Percentiles rank a stretch among this genome's conserved stretches.
Evolutionary conservation across 2,113 vertebrate species (phyloP).

Genomic region (Menidia beryllina): DNA sequence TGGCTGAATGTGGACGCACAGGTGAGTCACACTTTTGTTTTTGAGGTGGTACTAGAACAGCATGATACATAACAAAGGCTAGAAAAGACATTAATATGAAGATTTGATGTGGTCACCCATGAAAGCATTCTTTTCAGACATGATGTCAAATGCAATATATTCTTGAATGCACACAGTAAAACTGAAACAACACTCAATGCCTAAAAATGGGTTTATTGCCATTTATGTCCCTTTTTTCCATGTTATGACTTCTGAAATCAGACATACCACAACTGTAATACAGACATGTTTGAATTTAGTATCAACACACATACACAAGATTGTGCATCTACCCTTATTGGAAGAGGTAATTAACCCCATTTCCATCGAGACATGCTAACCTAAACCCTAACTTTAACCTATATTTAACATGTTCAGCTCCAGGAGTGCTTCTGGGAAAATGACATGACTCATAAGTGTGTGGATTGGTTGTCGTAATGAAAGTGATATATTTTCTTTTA

Average conservation of each 20-base stretch:
- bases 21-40: slow-evolving; percentile 49
- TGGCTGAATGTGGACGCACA: slow-evolving; percentile 30
- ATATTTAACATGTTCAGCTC: too few species aligned
- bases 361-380: background rate
- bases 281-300: slow-evolving; percentile 4
- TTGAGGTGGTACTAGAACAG: slow-evolving; percentile 19
- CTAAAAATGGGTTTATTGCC: slow-evolving; percentile 38
- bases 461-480: too few species aligned
- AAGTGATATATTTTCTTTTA: too few species aligned
- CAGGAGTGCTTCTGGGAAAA: too few species aligned
- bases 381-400: too few species aligned
- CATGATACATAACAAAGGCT: slow-evolving; percentile 1
- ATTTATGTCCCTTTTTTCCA: slow-evolving; percentile 28
- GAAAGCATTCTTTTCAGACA: slow-evolving; percentile 48
- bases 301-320: background rate
- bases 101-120: slow-evolving; percentile 56
- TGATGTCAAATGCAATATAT: slow-evolving; percentile 42
- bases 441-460: too few species aligned
- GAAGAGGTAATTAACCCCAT: background rate
- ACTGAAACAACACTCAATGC: background rate
- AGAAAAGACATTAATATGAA: slow-evolving; percentile 19
- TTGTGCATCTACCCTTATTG: too few species aligned
- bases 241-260: slow-evolving; percentile 45
- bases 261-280: slow-evolving; percentile 47
- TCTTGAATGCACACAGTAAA: slow-evolving; percentile 45